These are phyloP conservation scores for Microcebus jonahi DNA, from an alignment of 2,113 vertebrate species.

Conservation along the genomic window DNA sequence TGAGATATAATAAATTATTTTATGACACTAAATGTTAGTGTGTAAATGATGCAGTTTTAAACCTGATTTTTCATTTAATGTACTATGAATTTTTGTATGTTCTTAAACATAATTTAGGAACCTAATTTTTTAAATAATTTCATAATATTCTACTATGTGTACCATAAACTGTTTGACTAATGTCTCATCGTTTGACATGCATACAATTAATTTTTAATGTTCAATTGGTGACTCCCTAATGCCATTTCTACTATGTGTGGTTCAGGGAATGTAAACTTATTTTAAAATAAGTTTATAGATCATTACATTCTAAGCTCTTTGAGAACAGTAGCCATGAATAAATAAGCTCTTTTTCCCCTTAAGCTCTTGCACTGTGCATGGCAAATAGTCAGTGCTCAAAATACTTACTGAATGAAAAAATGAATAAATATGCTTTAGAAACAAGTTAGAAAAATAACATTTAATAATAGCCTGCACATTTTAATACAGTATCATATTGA, in stretches of 20 bases:
- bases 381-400: not conserved
- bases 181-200: not conserved
- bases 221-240: not conserved
- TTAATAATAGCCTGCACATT: not conserved
- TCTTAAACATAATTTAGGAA: slow-evolving; percentile 42
- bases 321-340: not conserved
- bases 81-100: not conserved
- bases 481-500: not conserved
- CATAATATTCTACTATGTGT: not conserved
- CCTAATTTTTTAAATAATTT: slow-evolving; percentile 28
- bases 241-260: not conserved
- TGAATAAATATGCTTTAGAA: not conserved
- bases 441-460: not conserved
- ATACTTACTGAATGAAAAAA: not conserved
- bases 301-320: not conserved
- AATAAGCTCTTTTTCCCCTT: not conserved
- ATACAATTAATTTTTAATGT: slow-evolving; percentile 36
- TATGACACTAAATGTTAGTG: not conserved
- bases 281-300: slow-evolving; percentile 36
- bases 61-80: not conserved
- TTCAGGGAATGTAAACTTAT: slow-evolving; percentile 20
- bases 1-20: not conserved
- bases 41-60: not conserved
- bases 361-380: not conserved
- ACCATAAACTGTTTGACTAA: not conserved